Base-by-base conservation (phyloP, 92 coral and sea anemone species). In the Siderastrea siderea region DNA sequence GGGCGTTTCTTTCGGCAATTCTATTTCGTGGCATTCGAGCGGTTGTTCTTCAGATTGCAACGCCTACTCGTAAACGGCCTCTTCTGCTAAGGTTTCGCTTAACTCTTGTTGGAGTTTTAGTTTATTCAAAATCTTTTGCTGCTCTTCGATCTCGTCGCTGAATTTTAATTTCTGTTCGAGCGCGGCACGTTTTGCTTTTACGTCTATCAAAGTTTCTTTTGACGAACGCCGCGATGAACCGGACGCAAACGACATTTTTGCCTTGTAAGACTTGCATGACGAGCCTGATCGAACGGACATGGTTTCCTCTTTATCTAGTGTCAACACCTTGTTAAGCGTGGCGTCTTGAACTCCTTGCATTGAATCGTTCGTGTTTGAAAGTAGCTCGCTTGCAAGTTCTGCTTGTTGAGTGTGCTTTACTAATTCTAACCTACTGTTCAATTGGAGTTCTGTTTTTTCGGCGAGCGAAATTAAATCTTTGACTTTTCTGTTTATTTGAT, bases 81-180 rank as follows among this genome's bases (percentile, higher is more conserved):
- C 94, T 80, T 86, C 87, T 45, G 86, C 91, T 74, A 91, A n/a
- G 47, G 91, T 91, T 82, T 87, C 94, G 77, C 91, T 86, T 3
- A 86, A 74, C 60, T 86, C 91, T 68, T 86, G 90, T 74, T 91
- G 84, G 1, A 87, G 84, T 71, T 81, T 91, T 14, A 87, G 62
- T 49, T 86, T 81, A 50, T 75, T 74, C 8, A 91, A 68, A 44
- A 65, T 46, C 75, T 48, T 75, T 75, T 77, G 79, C 54, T 91
- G 94, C 62, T 91, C 91, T 67, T 91, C 71, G 63, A 91, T 91
- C 2, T 17, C 38, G 68, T 88, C 86, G 66, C 72, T 81, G 66
- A 65, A 92, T 80, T 88, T 71, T 12, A 92, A 9, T 9, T 65
- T 92, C 48, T 84, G 86, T 46, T 79, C 79, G 47, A 88, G 76